Evolutionary conservation across 2,797 vertebrate genomes (phyloP), one percentile per base, ranked within the genome.

Genomic region (Neosilurus mollespiculum): DNA sequence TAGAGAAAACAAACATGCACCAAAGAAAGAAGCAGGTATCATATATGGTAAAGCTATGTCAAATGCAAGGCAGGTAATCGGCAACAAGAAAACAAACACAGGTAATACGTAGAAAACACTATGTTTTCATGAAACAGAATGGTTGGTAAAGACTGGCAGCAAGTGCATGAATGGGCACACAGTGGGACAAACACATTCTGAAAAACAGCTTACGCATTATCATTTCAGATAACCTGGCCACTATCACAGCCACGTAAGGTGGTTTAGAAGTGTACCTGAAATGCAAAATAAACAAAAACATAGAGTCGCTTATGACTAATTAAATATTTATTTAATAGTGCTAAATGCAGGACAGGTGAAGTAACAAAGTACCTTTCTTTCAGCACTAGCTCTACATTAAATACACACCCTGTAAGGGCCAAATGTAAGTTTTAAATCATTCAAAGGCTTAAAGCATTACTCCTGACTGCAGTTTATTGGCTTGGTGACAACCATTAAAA

Each of bases 391-490:
- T 18, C 37, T 14, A 64, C 65, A 64, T 64, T 80, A 49, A 78
- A 61, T 24, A 43, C 18, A 53, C n/a, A 4, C 34, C 5, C 69
- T 15, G 12, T 65, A 81, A 14, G n/a, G 16, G 43, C 54, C 18
- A 34, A 78, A 78, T 53, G 49, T 65, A 56, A 62, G 51, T 64
- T 70, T 64, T 85, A 34, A 81, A 85, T 49, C 72, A 81, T 69
- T 81, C 62, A 37, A 56, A 56, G 26, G 16, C 66, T 70, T 26
- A 78, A 56, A 61, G 4, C n/a, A 43, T 78, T 64, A 37, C 24
- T 37, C 43, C 37, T 85, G 72, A 62, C 72, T 64, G 49, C 37
- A 54, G 72, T 85, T 78, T 85, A 62, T 67, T 81, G 70, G 79
- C 80, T 51, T 64, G 14, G 14, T 11, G 58, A 70, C 24, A 85